Conservation (phyloP, 2,113 vertebrate genomes). For the Sinocyclocheilus grahami region DNA sequence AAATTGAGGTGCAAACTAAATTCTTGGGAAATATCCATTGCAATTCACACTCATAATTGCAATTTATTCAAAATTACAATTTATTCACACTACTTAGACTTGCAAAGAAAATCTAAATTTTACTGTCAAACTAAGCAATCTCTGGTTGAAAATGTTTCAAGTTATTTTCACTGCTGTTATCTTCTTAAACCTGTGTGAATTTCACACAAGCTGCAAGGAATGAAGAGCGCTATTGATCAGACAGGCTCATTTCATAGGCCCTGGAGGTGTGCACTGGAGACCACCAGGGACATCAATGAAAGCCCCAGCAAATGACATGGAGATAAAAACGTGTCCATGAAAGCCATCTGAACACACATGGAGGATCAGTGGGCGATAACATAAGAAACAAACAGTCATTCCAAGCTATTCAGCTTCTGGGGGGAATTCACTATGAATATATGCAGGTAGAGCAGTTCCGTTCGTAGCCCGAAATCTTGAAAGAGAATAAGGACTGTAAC, state of each 20-base stretch:
- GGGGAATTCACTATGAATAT: background rate
- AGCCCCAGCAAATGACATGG: slow-evolving; percentile 46
- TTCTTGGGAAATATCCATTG: background rate
- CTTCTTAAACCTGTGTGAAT: slow-evolving; percentile 63
- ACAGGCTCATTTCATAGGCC: slow-evolving; percentile 16
- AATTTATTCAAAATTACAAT: background rate
- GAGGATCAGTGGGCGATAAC: slow-evolving; percentile 20
- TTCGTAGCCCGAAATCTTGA: background rate
- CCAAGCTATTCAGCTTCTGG: background rate
- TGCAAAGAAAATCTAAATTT: slow-evolving; percentile 7
- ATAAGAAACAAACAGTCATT: slow-evolving; percentile 10
- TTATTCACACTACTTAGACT: background rate
- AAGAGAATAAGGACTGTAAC: background rate
- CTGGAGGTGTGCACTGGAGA: slow-evolving; percentile 30
- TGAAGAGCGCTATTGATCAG: slow-evolving; percentile 48
- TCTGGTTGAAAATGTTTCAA: slow-evolving; percentile 62
- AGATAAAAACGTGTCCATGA: slow-evolving; percentile 50
- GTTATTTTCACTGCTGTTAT: slow-evolving; percentile 65
- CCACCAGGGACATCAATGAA: slow-evolving; percentile 45
- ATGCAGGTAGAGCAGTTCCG: background rate
- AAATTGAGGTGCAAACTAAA: background rate
- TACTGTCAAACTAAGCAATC: slow-evolving; percentile 61
- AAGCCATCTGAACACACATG: slow-evolving; percentile 30
- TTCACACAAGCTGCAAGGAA: slow-evolving; percentile 40
- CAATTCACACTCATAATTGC: background rate